A percentile compares a stretch with the other conserved stretches of the same genome.
Conservation (phyloP, 2,888 invertebrate species). For the Microchrysa polita region DNA sequence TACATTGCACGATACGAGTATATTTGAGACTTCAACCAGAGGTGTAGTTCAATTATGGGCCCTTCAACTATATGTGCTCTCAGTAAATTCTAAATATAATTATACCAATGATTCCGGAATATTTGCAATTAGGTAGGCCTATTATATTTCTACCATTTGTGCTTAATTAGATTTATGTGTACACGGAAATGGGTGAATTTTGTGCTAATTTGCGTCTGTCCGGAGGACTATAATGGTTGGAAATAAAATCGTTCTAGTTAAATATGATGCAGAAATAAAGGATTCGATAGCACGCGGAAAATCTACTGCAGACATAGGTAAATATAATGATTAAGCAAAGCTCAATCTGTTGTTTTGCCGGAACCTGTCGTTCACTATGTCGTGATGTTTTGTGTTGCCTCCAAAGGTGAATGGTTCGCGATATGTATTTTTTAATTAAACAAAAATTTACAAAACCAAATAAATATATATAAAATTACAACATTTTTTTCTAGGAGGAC, state of each 20-base stretch:
- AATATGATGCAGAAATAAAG: no score
- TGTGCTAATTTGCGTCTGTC: slow-evolving; percentile 16
- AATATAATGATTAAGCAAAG: no score
- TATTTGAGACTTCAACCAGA: neutral
- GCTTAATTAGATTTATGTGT: slow-evolving; percentile 33
- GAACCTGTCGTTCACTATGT: no score
- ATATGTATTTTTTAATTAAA: no score
- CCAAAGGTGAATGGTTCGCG: no score
- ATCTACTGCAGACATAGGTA: neutral
- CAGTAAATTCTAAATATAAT: neutral
- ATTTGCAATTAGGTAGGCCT: slow-evolving; percentile 21
- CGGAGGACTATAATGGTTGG: neutral
- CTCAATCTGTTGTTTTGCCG: no score
- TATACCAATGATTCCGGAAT: slow-evolving; percentile 9
- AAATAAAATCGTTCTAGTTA: neutral
- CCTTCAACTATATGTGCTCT: neutral
- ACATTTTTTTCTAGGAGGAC: no score
- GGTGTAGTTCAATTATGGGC: neutral
- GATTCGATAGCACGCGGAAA: no score
- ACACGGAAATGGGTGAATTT: neutral
- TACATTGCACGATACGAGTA: neutral
- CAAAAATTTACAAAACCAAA: no score
- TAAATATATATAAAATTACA: no score
- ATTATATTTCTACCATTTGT: slow-evolving; percentile 28
- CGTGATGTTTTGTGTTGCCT: no score